Percentiles rank a stretch among this genome's conserved stretches.
Conservation (phyloP, 2,888 invertebrate genomes). For the Pristionchus mayeri region DNA sequence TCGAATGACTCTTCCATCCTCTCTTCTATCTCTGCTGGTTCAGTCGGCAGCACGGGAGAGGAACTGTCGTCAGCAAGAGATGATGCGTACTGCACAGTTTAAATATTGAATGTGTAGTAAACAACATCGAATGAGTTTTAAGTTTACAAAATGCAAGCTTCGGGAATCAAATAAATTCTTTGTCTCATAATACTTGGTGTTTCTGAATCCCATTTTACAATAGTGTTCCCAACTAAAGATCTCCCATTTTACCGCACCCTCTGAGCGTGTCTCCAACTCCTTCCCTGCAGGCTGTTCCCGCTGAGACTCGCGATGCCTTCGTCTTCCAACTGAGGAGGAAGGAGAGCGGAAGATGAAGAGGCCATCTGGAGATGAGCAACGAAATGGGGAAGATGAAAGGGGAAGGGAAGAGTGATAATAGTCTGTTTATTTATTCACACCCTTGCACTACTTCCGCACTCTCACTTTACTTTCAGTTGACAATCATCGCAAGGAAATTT, state of each 20-base stretch:
- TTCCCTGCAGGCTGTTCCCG: conserved; percentile 55
- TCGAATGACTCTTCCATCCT: conserved; percentile 28
- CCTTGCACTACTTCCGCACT: not conserved
- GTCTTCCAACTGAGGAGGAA: conserved; percentile 7
- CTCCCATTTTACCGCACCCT: conserved; percentile 21
- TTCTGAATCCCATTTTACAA: not conserved
- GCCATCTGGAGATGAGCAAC: not conserved
- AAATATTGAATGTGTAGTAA: too few relatives aligned
- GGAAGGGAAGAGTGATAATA: too few relatives aligned
- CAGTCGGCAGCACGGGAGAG: not conserved
- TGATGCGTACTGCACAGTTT: conserved; percentile 25
- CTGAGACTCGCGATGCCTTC: conserved; percentile 23
- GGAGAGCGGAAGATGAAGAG: not conserved
- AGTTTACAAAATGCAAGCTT: too few relatives aligned
- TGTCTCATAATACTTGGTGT: too few relatives aligned
- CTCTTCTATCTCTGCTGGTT: too few relatives aligned
- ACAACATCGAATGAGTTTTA: too few relatives aligned
- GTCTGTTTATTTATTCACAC: too few relatives aligned
- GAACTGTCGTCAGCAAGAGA: not conserved
- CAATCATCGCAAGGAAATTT: too few relatives aligned
- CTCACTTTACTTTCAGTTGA: not conserved
- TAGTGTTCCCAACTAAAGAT: too few relatives aligned
- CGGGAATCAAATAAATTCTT: too few relatives aligned
- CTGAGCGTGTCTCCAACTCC: conserved; percentile 50
- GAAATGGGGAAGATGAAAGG: not conserved